Percentiles rank a stretch among this genome's conserved stretches.
Conservation (phyloP, 2,888 invertebrate species). For the Drosophila greeni region DNA sequence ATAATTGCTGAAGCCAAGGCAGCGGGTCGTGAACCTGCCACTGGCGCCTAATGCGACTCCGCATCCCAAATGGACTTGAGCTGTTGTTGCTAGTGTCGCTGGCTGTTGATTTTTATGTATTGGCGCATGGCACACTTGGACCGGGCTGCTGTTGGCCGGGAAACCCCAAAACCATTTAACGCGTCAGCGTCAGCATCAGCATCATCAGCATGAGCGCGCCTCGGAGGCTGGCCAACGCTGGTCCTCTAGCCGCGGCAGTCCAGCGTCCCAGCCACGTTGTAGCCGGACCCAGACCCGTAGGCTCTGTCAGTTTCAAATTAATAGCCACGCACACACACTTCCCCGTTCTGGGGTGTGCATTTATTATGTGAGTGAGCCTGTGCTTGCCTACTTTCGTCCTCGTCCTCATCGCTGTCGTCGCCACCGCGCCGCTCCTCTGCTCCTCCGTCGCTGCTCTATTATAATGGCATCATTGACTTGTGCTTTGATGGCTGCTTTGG, state of each 20-base stretch:
- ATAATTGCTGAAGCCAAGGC: slow-evolving; percentile 50
- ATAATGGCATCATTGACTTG: slow-evolving; percentile 69
- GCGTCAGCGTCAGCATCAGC: slow-evolving; percentile 63
- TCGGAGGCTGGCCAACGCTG: slow-evolving; percentile 62
- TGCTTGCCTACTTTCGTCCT: slow-evolving; percentile 40
- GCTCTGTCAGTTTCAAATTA: slow-evolving; percentile 68
- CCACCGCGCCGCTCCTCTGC: slow-evolving; percentile 10
- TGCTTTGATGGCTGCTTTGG: slow-evolving; percentile 49
- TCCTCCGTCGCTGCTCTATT: slow-evolving; percentile 41
- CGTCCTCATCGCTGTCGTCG: slow-evolving; percentile 17
- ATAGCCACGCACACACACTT: slow-evolving; percentile 55
- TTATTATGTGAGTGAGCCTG: slow-evolving; percentile 27
- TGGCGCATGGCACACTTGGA: slow-evolving; percentile 65
- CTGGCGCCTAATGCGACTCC: slow-evolving; percentile 52
- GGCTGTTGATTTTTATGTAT: slow-evolving; percentile 66
- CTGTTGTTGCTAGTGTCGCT: slow-evolving; percentile 34
- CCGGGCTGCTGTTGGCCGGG: slow-evolving; percentile 53
- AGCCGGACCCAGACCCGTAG: slow-evolving; percentile 53
- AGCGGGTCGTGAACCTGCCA: slow-evolving; percentile 65
- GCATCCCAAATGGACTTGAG: slow-evolving; percentile 54
- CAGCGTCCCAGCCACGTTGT: slow-evolving; percentile 54
- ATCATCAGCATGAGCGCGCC: slow-evolving; percentile 42
- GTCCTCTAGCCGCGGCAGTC: slow-evolving; percentile 42
- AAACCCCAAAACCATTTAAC: slow-evolving; percentile 66
- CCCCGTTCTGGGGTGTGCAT: slow-evolving; percentile 27